Evolutionary conservation across 2,113 vertebrate species (phyloP), one percentile per base, ranked within the genome.

Genomic region (Semicossyphus pulcher): DNA sequence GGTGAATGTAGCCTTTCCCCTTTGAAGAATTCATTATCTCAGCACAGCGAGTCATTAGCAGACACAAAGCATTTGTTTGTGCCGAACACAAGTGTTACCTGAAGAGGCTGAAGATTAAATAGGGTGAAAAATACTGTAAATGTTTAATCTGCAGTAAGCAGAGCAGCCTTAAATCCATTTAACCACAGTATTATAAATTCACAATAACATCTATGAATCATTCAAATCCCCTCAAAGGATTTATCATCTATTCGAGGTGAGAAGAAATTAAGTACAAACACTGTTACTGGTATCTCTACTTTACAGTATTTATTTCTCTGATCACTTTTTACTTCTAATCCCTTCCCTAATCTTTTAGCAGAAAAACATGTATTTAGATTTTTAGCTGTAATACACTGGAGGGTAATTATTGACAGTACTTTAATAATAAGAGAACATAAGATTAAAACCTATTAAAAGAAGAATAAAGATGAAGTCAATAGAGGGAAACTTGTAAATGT

Each of bases 191-290:
- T 90, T 83, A 71, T 85, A 60, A 84, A 88, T 88, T 81, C 90
- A 87, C 91, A 89, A 86, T 63, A 49, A 47, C 72, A 72, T 45
- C 80, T 84, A 83, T 86, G 69, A 90, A 89, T 91, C 86, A 86
- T 88, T 84, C n/a, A 79, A 87, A 79, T 20, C 73, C 68, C 58
- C 63, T 60, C 39, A 36, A 78, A 28, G 36, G 57, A 58, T 47
- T 75, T 51, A 67, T 70, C 79, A 70, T 11, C 57, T n/a, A 83
- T 69, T 10, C 36, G 12, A 44, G 18, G 41, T 7, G 12, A 18
- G 18, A 44, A 44, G 6, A 4, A 44, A n/a, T 6, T n/a, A 7
- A n/a, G 2, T n/a, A n/a, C n/a, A n/a, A n/a, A n/a, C n/a, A n/a
- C n/a, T n/a, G n/a, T n/a, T n/a, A n/a, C n/a, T n/a, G n/a, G n/a